Base-by-base conservation (phyloP, 2,113 vertebrate genomes). In the Labeo rohita region DNA sequence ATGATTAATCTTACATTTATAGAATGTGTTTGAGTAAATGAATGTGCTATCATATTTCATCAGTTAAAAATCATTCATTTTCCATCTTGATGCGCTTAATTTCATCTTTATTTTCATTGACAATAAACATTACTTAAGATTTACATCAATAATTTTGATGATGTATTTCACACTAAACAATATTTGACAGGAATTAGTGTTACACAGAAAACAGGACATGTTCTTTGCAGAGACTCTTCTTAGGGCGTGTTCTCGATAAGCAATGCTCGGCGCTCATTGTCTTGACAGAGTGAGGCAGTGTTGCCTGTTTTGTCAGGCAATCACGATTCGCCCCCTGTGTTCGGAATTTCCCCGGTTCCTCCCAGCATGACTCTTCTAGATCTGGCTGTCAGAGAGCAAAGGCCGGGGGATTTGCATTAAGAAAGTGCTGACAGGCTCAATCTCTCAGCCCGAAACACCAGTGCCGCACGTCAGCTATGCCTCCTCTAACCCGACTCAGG, bases 381-480 rank as follows among this genome's bases (percentile, higher is more conserved):
- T 81, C 79, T 81, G 61, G 43, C 61, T 81, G 87, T 90, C 88
- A 79, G 90, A 89, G 84, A 45, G 72, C n/a, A 80, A 50, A 85
- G 50, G 78, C 83, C 59, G 80, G 45, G 86, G 88, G 91, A 88
- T 91, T 90, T 91, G 88, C 74, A 85, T 86, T 88, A 88, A 90
- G 84, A 91, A 92, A 92, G 88, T 89, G 92, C 92, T 92, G 92
- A 94, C 92, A 92, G 88, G 77, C 88, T 90, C 54, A 75, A 86
- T 92, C 87, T 90, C 36, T 89, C 61, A 88, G 86, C 70, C 56
- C 68, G 84, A 90, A 85, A 73, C 81, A 85, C 66, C 84, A 83
- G 81, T 36, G 39, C 3, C 76, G 18, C 61, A 81, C 23, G 49
- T 81, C 79, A 81, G 59, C 79, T 66, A 65, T 52, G 49, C 82